Base-by-base conservation (phyloP, 2,888 invertebrate species). In the Branchellion lobata region DNA sequence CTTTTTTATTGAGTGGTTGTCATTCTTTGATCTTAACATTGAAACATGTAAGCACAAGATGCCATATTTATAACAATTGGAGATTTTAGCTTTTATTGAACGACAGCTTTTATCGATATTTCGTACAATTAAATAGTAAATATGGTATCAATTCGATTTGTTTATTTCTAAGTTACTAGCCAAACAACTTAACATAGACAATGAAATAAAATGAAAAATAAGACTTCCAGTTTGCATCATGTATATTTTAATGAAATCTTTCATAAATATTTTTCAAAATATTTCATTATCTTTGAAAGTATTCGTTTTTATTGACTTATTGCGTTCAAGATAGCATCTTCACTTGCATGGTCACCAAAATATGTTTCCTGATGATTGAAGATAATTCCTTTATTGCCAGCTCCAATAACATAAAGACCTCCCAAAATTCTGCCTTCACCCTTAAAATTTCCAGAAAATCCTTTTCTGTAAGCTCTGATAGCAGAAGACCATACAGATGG, bases 341-440 rank as follows among this genome's bases (percentile, higher is more conserved):
- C 78, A 81, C 88, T 85, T 27, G 86, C 87, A 68, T 85, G 85
- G 81, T 89, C 88, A 47, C 89, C 89, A 85, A 88, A 88, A 69
- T 88, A 86, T 81, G 84, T 85, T 82, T 89, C 89, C 81, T 88
- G 83, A 84, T 89, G 88, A 77, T 88, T 87, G 80, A 85, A 87
- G 18, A 88, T 81, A 74, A 89, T 84, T 14, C 88, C 88, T 76
- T 84, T 84, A 1, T 85, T 82, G 14, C 85, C 86, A 33, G 86
- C 84, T 0, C 87, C 87, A 36, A 88, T 83, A 24, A 87, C 85
- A 84, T 85, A 88, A 69, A 87, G 84, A 81, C 86, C 88, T 83
- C 89, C 89, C 8, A 89, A 83, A 8, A 89, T 84, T 69, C 88
- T 82, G 21, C 89, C 87, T 78, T 87, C 87, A 21, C 87, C 87